Conservation (phyloP, 1,140 invertebrate species). For the Lethocerus indicus region DNA sequence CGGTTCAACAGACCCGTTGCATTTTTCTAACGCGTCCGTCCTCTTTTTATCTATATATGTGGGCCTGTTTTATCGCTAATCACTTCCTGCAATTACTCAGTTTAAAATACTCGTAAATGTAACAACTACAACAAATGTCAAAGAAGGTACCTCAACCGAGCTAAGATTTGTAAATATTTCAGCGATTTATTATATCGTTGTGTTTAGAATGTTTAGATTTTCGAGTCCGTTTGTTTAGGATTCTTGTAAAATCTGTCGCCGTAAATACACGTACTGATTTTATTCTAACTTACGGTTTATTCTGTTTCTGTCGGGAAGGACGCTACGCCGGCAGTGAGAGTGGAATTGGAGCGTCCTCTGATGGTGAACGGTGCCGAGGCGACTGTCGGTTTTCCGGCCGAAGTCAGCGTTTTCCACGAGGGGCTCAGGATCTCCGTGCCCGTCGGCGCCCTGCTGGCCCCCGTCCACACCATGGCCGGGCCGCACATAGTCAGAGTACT, state of each 20-base stretch:
- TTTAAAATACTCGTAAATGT: too few species aligned
- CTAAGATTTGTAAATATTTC: too few species aligned
- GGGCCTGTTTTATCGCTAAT: too few species aligned
- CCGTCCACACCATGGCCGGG: conserved; percentile 15
- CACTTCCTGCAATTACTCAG: too few species aligned
- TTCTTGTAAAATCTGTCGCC: background rate
- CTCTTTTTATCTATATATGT: too few species aligned
- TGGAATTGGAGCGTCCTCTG: conserved; percentile 18
- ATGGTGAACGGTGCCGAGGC: conserved; percentile 16
- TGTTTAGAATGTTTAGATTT: too few species aligned
- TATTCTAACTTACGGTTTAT: background rate
- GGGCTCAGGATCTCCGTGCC: conserved; percentile 19
- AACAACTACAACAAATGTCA: too few species aligned
- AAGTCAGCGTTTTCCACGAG: conserved; percentile 18
- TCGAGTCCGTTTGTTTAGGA: too few species aligned
- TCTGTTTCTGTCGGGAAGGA: conserved; percentile 12
- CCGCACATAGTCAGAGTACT: conserved; percentile 17
- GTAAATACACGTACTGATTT: background rate
- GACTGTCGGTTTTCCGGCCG: conserved; percentile 17
- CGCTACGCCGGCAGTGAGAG: conserved; percentile 19
- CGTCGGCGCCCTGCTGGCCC: conserved; percentile 20
- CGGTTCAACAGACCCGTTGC: too few species aligned
- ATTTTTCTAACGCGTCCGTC: too few species aligned
- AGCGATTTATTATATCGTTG: too few species aligned
- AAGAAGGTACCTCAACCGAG: too few species aligned